Base-by-base conservation (phyloP, 2,888 invertebrate species). In the Axea sp. region DNA sequence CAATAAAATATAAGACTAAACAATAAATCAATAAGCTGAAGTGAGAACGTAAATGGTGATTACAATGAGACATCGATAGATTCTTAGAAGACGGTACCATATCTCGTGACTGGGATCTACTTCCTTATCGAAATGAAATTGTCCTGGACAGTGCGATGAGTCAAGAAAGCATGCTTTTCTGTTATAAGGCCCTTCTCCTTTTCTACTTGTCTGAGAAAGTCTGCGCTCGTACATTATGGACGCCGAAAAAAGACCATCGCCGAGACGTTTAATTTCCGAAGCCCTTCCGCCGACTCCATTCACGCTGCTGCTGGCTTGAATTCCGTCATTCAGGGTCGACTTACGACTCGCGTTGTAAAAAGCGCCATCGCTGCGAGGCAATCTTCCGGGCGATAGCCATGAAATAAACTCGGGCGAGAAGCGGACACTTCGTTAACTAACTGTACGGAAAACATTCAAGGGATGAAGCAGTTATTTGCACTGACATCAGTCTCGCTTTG, bases 191-290 rank as follows among this genome's bases (percentile, higher is more conserved):
- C 74, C 80, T 77, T 55, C 37, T 55, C 49, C 35, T 47, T 59
- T 62, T 49, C 49, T 64, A 49, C 41, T 57, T 55, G 60, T 69
- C 69, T 53, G 74, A 73, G 76, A 72, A 62, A 59, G 69, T 41
- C 59, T 15, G 33, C 77, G 81, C 79, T 78, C 86, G 83, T 87
- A 86, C 83, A 86, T 87, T 86, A 87, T 85, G 78, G 77, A 67
- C 78, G 78, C 78, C 81, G 80, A 81, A 83, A 85, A 85, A 86
- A 84, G 83, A 84, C 81, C 84, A 84, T 84, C 83, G 77, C 78
- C 80, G 79, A 83, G 87, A 87, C 86, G 85, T 87, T 87, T 87
- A 87, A 87, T 87, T 87, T 87, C 87, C 87, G 85, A 86, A 86
- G 86, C 81, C 83, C 86, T 86, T 86, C 86, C 85, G 84, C 85